Evolutionary conservation across 2,113 vertebrate species (phyloP), one percentile per base, ranked within the genome.

Genomic region (Cottus gobio): DNA sequence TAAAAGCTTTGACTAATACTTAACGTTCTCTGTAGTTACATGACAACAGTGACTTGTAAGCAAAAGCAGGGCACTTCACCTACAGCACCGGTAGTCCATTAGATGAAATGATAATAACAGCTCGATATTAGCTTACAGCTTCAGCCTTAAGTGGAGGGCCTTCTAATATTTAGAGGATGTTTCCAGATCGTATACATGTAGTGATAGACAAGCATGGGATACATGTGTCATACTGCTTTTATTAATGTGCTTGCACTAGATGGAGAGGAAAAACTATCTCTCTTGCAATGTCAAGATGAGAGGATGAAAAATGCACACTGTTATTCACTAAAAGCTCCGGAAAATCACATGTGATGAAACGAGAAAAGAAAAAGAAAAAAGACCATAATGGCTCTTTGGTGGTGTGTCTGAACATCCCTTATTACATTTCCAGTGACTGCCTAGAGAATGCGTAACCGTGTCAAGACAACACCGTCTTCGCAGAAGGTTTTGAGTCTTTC

Each of bases 351-450:
- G 75, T n/a, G 70, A 70, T 63, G 30, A 87, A 34, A 77, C 77
- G 73, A 79, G 44, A 77, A 28, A 77, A n/a, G n/a, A n/a, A n/a
- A n/a, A n/a, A n/a, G n/a, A n/a, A n/a, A 15, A 74, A 72, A 52
- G 46, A 71, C 22, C 30, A 1, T 42, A 77, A 82, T 85, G 42
- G 34, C n/a, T 79, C 70, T 64, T 31, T 79, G 65, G 79, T 77
- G 42, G 52, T 78, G n/a, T 80, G 52, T 70, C 66, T 77, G 73
- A 91, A 54, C 86, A 79, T 74, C 70, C 15, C 57, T 73, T 86
- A 85, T 88, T 79, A 68, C 82, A 83, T 90, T 88, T 86, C 70
- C 82, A 71, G 77, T 1, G 48, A 70, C 65, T 85, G 75, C 75
- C 73, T 61, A 22, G 69, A 81, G 77, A 81, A 77, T 61, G 75